A percentile compares a stretch with the other conserved stretches of the same genome.
Conservation (phyloP, 2,113 vertebrate genomes). For the Solenodon paradoxus region DNA sequence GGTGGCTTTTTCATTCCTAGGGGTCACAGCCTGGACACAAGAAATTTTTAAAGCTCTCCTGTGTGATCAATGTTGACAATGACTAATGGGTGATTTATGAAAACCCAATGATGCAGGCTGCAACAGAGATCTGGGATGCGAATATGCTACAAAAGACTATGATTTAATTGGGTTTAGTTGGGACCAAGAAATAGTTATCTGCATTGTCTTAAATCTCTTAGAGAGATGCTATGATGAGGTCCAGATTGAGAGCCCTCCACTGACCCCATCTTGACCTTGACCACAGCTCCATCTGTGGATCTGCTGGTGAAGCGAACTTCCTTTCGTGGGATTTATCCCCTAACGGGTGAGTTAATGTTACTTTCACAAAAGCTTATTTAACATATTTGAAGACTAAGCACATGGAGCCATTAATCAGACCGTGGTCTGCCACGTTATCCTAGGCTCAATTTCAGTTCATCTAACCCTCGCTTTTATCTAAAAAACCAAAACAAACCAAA, state of each 20-base stretch:
- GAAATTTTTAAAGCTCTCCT: background rate
- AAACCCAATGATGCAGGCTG: too few relatives aligned
- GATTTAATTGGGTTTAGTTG: background rate
- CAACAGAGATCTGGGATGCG: background rate
- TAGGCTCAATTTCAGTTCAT: background rate
- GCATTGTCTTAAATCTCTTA: background rate
- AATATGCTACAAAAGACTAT: background rate
- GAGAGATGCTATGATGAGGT: background rate
- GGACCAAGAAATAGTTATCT: background rate
- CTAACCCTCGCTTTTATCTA: background rate
- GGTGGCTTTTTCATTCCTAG: background rate
- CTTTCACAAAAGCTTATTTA: background rate
- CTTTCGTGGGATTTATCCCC: background rate
- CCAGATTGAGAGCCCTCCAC: too few relatives aligned
- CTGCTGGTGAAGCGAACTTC: too few relatives aligned
- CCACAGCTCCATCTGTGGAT: background rate
- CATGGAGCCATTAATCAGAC: background rate
- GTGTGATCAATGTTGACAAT: background rate
- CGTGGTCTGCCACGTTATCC: background rate
- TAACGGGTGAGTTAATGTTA: too few relatives aligned
- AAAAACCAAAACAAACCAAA: too few relatives aligned
- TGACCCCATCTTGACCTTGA: rapidly evolving
- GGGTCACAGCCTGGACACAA: background rate
- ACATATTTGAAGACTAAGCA: background rate
- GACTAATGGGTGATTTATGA: background rate